phyloP scores from a whole-genome alignment of 2,888 invertebrate genomes.

The Syritta pipiens region DNA sequence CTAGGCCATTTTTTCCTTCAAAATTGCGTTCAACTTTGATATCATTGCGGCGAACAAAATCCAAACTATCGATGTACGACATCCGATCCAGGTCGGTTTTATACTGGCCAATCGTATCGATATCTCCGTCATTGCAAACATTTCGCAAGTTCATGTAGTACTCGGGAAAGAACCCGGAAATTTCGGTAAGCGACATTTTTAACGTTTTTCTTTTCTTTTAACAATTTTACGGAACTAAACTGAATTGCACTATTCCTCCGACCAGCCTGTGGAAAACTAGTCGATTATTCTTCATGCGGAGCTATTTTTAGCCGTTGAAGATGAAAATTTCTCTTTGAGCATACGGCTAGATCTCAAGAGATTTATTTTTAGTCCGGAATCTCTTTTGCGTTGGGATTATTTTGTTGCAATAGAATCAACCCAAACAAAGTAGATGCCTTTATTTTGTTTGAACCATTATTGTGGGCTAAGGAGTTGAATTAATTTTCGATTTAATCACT shows the following conservation, averaged over 20 bases:
- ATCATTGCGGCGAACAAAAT: conserved; percentile 80
- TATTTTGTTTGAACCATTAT: too few relatives aligned
- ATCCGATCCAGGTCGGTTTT: conserved; percentile 84
- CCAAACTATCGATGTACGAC: conserved; percentile 81
- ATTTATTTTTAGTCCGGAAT: conserved; percentile 36
- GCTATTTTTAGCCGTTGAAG: conserved; percentile 45
- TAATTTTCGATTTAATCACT: too few relatives aligned
- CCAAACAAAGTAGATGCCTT: too few relatives aligned
- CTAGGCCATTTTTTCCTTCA: conserved; percentile 81
- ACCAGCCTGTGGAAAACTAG: conserved; percentile 24
- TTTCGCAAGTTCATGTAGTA: conserved; percentile 83
- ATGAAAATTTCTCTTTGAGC: conserved; percentile 46
- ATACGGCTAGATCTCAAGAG: conserved; percentile 26
- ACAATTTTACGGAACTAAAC: neutral
- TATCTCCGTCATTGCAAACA: conserved; percentile 80
- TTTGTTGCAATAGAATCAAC: too few relatives aligned
- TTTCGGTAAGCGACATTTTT: conserved; percentile 74
- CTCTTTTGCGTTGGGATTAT: neutral
- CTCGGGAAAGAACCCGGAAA: conserved; percentile 82
- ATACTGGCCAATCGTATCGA: conserved; percentile 83
- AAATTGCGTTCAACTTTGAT: conserved; percentile 80
- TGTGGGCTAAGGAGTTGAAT: too few relatives aligned
- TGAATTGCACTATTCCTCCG: neutral
- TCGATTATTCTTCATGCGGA: neutral
- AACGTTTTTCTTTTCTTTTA: conserved; percentile 34